Evolutionary conservation across 2,113 vertebrate genomes (phyloP).

Genomic region (Muntiacus reevesi): DNA sequence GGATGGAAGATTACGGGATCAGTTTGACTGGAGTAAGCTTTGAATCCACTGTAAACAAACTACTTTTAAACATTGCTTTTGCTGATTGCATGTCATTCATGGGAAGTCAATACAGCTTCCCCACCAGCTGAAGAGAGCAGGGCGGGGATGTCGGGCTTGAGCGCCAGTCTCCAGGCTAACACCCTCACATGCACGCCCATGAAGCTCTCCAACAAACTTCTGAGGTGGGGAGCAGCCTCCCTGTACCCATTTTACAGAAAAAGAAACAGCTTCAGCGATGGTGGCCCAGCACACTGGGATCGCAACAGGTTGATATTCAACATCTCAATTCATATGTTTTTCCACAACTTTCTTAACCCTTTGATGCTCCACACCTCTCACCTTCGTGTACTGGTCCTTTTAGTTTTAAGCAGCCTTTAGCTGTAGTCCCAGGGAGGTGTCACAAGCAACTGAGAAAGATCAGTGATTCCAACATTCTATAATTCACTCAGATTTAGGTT

Average conservation of each 20-base stretch:
- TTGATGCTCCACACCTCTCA: background rate
- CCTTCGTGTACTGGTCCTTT: background rate
- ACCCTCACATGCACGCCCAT: background rate
- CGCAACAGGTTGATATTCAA: background rate
- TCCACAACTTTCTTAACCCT: background rate
- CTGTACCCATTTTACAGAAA: background rate
- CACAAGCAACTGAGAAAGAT: background rate
- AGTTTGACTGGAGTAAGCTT: background rate
- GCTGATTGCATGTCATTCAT: background rate
- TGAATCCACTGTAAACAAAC: background rate
- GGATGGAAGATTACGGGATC: background rate
- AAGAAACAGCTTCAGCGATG: background rate
- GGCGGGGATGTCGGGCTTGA: fast-evolving
- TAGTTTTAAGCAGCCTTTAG: background rate
- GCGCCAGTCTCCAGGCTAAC: background rate
- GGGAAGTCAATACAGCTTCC: background rate
- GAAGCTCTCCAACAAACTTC: no score
- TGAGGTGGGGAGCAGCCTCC: fast-evolving
- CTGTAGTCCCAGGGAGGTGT: background rate
- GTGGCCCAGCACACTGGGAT: fast-evolving
- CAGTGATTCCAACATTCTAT: no score
- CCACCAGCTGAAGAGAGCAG: background rate
- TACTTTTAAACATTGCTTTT: background rate
- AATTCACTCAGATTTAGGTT: no score
- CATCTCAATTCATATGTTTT: background rate